Evolutionary conservation across 2,888 invertebrate genomes (phyloP).

Genomic region (Argyresthia goedartella): DNA sequence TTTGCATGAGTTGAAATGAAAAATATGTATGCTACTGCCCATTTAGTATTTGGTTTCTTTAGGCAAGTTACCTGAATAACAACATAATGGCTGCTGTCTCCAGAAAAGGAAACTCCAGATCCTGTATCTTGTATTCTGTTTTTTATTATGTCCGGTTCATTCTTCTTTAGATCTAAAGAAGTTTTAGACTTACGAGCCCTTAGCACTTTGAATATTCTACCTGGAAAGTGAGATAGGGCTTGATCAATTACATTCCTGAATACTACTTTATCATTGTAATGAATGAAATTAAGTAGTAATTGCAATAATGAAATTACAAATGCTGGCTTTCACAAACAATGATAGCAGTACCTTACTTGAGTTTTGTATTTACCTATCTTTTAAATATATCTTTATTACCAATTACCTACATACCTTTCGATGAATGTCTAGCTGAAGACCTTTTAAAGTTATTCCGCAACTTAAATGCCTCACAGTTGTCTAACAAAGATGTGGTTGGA

Average conservation of each 20-base stretch:
- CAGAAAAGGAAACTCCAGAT: conserved; percentile 6
- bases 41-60: too few species aligned
- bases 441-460: conserved; percentile 57
- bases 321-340: too few species aligned
- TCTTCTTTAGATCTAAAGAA: background rate
- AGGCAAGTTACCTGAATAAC: conserved; percentile 35
- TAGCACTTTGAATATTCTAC: conserved; percentile 53
- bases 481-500: conserved; percentile 38
- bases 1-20: too few species aligned
- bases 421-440: conserved; percentile 49
- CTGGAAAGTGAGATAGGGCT: conserved; percentile 21
- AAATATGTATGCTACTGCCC: too few species aligned
- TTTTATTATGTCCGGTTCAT: background rate
- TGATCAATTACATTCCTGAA: background rate
- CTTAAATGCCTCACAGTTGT: conserved; percentile 55
- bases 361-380: background rate
- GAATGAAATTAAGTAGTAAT: too few species aligned
- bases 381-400: background rate
- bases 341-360: too few species aligned
- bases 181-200: conserved; percentile 38
- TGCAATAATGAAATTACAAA: too few species aligned
- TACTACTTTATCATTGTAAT: background rate
- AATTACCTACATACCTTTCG: too few species aligned
- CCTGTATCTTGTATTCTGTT: background rate
- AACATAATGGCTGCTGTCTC: conserved; percentile 29